phyloP scores from a whole-genome alignment of 2,113 vertebrate species.

The Equus przewalskii region DNA sequence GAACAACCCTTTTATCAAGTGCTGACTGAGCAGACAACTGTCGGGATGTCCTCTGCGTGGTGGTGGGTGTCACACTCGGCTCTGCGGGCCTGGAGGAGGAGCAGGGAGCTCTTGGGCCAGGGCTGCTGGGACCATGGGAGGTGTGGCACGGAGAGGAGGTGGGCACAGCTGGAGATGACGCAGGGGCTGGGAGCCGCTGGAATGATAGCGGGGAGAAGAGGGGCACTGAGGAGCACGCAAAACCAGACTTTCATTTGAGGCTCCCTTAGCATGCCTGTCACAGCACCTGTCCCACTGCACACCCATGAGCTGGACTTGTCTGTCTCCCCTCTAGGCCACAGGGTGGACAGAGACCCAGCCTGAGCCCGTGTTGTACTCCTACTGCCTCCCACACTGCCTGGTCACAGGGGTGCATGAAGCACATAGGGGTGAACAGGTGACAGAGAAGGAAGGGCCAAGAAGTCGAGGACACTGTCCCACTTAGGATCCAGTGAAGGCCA shows the following conservation, averaged over 20 bases:
- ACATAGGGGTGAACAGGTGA: background rate
- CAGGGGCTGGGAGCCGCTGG: background rate
- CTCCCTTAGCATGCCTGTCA: background rate
- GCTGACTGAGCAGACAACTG: background rate
- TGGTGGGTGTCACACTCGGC: background rate
- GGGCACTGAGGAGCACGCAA: background rate
- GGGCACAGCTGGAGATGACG: background rate
- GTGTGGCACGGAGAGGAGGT: background rate
- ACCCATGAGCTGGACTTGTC: background rate
- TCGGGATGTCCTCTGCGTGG: background rate
- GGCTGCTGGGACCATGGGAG: background rate
- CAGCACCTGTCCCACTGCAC: accelerated
- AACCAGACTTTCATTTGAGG: background rate
- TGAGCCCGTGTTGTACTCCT: background rate
- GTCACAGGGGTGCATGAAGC: background rate
- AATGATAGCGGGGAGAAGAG: accelerated
- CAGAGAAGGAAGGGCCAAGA: background rate
- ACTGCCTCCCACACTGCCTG: background rate
- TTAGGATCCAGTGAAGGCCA: background rate
- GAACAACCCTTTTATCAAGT: constrained; percentile 46
- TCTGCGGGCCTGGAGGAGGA: background rate
- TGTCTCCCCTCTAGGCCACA: background rate
- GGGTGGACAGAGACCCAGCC: background rate
- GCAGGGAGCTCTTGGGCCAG: background rate
- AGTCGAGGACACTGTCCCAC: background rate